Evolutionary conservation across 1,140 invertebrate species (phyloP).

Genomic region (Panagrolaimus sp.): DNA sequence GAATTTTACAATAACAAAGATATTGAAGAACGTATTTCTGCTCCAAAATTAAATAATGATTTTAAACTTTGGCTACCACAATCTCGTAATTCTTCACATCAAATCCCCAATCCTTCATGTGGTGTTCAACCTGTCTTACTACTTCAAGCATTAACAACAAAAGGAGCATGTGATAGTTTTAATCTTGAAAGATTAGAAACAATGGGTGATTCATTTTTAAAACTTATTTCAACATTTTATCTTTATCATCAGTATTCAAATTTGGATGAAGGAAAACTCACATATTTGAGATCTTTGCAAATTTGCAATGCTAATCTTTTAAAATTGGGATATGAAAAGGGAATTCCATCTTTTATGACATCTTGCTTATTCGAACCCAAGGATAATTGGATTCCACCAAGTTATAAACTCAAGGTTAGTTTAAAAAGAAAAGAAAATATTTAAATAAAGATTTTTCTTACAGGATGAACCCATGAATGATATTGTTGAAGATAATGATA

Average conservation of each 20-base stretch:
- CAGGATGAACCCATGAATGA: too few relatives aligned
- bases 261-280: slow-evolving; percentile 94
- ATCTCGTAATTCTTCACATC: too few relatives aligned
- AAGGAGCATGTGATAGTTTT: slow-evolving; percentile 96
- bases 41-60: too few relatives aligned
- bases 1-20: too few relatives aligned
- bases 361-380: slow-evolving; percentile 97
- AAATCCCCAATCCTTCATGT: not conserved
- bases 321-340: slow-evolving; percentile 77
- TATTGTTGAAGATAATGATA: too few relatives aligned
- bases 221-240: slow-evolving; percentile 95
- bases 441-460: too few relatives aligned
- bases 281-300: slow-evolving; percentile 83
- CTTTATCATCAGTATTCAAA: slow-evolving; percentile 89
- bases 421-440: too few relatives aligned
- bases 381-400: slow-evolving; percentile 96
- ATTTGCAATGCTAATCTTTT: slow-evolving; percentile 82
- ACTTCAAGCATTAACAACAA: slow-evolving; percentile 83
- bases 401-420: slow-evolving; percentile 65
- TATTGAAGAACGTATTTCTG: too few relatives aligned
- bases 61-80: too few relatives aligned
- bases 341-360: slow-evolving; percentile 87
- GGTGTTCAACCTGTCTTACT: slow-evolving; percentile 51
- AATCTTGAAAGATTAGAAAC: slow-evolving; percentile 95
- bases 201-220: slow-evolving; percentile 96